Percentiles rank a stretch among this genome's conserved stretches.
These are phyloP conservation scores for Apoderus coryli DNA, from an alignment of 2,888 invertebrate species.

Conservation along the genomic window DNA sequence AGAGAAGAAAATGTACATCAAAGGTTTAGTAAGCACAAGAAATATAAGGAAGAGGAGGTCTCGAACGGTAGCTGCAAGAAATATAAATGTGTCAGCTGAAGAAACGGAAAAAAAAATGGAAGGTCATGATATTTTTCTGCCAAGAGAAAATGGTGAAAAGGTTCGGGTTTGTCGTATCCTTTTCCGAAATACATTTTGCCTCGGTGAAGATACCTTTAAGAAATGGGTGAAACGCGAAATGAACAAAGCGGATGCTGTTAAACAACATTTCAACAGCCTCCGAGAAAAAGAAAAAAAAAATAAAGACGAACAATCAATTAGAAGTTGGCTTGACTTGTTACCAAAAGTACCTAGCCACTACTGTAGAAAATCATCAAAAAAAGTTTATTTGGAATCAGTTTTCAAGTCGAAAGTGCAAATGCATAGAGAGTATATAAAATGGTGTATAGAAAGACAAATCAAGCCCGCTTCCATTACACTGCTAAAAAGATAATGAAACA, in stretches of 20 bases:
- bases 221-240: neutral
- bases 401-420: constrained; percentile 2
- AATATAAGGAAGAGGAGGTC: neutral
- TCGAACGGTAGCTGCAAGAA: no score
- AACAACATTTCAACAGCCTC: neutral
- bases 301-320: neutral
- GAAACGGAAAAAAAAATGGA: neutral
- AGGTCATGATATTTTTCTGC: constrained; percentile 5
- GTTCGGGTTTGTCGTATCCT: constrained; percentile 1
- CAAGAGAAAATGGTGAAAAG: neutral
- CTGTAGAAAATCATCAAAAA: constrained; percentile 7
- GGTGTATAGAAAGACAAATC: constrained; percentile 3
- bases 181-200: neutral
- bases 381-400: constrained; percentile 3
- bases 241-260: neutral
- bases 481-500: neutral
- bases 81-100: neutral
- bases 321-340: neutral
- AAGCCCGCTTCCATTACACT: neutral
- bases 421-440: constrained; percentile 6
- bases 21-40: constrained; percentile 2
- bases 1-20: neutral
- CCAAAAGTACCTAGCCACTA: constrained; percentile 6
- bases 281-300: constrained; percentile 1
- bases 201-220: constrained; percentile 4